Evolutionary conservation across 2,113 vertebrate genomes (phyloP), one percentile per base, ranked within the genome.

Genomic region (Ariopsis seemanni): DNA sequence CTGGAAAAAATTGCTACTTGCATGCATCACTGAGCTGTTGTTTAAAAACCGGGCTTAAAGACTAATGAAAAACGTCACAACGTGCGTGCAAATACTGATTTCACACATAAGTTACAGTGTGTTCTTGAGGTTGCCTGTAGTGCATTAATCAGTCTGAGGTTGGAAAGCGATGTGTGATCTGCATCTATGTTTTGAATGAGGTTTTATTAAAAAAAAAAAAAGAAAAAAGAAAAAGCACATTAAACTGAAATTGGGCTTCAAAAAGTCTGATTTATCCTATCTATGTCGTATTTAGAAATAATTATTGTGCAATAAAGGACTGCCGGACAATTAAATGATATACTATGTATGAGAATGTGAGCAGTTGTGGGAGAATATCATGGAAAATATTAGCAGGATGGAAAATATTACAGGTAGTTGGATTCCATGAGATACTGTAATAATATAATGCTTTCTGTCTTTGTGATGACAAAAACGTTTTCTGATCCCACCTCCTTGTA

Each of bases 321-420:
- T 81, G 90, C 57, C 25, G 14, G 88, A 92, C 89, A 92, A 89
- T 88, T 90, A 90, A 90, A 89, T 91, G 88, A 93, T 90, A 92
- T 94, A 94, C 93, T 90, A 91, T 93, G 92, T 90, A 90, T 91
- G 89, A 94, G 92, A 89, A 93, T 93, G 92, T 84, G 91, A 92
- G 92, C 63, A 77, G 92, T 91, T 93, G 92, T 94, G 94, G 95
- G 93, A 95, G 95, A 95, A 94, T 93, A 95, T 94, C 89, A 95
- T 95, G 95, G 95, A 96, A 96, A 96, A 95, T 96, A 95, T 96
- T 95, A 95, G 94, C 93, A 92, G 92, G 93, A 94, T 91, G 95
- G 95, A 96, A 96, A 95, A 96, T 95, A 91, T 96, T 96, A 95
- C 95, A 95, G 94, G 94, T 94, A 95, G 93, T 95, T 96, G 95